phyloP scores from a whole-genome alignment of 1,140 invertebrate species.

The Pseudomyrmex concolor region DNA sequence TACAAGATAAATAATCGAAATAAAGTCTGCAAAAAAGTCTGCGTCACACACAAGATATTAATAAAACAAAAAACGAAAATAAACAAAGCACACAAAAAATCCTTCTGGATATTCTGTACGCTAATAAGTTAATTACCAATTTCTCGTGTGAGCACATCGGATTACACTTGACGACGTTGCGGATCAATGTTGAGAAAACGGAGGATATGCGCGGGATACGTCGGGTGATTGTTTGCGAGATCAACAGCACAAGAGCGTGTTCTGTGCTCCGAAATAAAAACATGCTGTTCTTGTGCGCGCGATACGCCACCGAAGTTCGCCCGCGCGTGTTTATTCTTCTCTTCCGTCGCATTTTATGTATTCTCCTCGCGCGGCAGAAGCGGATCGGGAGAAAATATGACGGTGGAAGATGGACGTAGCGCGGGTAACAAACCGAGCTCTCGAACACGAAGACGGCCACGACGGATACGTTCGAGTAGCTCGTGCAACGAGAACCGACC shows the following conservation, averaged over 20 bases:
- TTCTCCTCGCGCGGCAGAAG: conserved; percentile 43
- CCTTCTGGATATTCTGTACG: no score
- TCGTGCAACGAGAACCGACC: conserved; percentile 16
- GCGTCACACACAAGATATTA: no score
- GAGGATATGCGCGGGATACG: background rate
- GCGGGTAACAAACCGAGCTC: conserved; percentile 44
- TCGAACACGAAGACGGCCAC: conserved; percentile 42
- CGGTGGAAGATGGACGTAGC: conserved; percentile 52
- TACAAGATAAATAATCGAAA: no score
- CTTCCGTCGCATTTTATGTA: conserved; percentile 44
- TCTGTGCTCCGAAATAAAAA: conserved; percentile 22
- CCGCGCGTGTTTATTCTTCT: conserved; percentile 39
- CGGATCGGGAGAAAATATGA: conserved; percentile 45
- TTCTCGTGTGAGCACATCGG: background rate
- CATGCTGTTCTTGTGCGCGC: background rate
- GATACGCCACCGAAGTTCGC: background rate
- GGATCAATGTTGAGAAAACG: conserved; percentile 25
- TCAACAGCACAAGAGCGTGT: conserved; percentile 5
- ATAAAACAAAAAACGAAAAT: background rate
- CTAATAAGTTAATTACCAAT: background rate
- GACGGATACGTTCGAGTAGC: conserved; percentile 43
- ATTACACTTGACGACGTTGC: background rate
- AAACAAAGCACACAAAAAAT: background rate
- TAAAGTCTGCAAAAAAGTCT: no score
- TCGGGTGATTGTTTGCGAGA: conserved; percentile 25